Conservation (phyloP, 2,113 vertebrate genomes). For the Rana temporaria region DNA sequence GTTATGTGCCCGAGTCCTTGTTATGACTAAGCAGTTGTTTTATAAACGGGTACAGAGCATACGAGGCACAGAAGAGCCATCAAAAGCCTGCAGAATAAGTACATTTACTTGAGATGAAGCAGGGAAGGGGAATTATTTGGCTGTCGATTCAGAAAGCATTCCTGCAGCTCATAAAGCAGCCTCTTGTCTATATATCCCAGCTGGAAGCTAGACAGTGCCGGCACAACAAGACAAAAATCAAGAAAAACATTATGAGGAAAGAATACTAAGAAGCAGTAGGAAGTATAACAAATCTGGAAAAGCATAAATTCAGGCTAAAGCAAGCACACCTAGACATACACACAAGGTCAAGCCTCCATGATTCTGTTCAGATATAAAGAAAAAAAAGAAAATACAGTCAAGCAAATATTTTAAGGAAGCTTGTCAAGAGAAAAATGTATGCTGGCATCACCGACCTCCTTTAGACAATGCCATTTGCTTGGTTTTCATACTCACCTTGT, state of each 20-base stretch:
- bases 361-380: not conserved
- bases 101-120: slow-evolving; percentile 20
- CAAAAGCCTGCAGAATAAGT: slow-evolving; percentile 27
- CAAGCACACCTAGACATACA: not conserved
- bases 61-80: slow-evolving; percentile 28
- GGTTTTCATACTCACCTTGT: no score
- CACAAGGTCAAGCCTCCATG: not conserved
- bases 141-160: slow-evolving; percentile 49
- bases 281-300: slow-evolving; percentile 24
- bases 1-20: not conserved
- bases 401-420: not conserved
- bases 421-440: not conserved
- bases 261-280: slow-evolving; percentile 43
- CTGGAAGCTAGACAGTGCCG: slow-evolving; percentile 50
- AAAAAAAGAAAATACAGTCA: not conserved
- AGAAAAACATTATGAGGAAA: slow-evolving; percentile 55
- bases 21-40: slow-evolving; percentile 27
- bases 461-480: no score
- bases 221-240: slow-evolving; percentile 50
- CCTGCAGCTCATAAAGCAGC: slow-evolving; percentile 48
- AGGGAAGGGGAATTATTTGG: slow-evolving; percentile 44
- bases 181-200: slow-evolving; percentile 55
- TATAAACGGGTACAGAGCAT: slow-evolving; percentile 21
- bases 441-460: not conserved
- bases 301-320: not conserved